phyloP scores from a whole-genome alignment of 2,888 invertebrate genomes.

The Gastracanthus pulcherrimus region DNA sequence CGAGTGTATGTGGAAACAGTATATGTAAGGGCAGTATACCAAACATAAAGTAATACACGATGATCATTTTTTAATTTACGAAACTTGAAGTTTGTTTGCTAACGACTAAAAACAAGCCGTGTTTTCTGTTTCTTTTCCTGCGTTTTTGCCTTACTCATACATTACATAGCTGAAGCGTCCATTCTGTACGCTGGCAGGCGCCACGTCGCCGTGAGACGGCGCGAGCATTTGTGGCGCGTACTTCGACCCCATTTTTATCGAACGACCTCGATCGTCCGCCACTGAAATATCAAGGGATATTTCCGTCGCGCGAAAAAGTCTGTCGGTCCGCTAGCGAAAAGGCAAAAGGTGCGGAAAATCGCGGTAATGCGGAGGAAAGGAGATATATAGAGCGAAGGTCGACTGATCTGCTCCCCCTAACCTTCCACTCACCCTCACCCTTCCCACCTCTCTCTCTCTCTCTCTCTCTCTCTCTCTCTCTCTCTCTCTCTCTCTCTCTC shows the following conservation, averaged over 20 bases:
- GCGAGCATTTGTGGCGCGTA: background rate
- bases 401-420: background rate
- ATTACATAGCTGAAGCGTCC: background rate
- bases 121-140: too few species aligned
- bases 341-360: slow-evolving; percentile 31
- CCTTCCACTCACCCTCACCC: too few species aligned
- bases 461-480: too few species aligned
- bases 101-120: too few species aligned
- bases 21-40: too few species aligned
- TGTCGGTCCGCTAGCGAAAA: background rate
- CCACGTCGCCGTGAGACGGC: background rate
- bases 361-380: background rate
- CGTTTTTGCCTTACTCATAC: background rate
- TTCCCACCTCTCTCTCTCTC: too few species aligned
- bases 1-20: too few species aligned
- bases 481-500: too few species aligned
- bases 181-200: background rate
- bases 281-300: slow-evolving; percentile 57
- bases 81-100: too few species aligned
- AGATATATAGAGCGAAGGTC: background rate
- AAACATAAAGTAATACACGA: too few species aligned
- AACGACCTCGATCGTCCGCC: slow-evolving; percentile 63
- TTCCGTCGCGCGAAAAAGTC: slow-evolving; percentile 23
- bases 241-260: slow-evolving; percentile 58
- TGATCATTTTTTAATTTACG: too few species aligned